Base-by-base conservation (phyloP, 2,797 vertebrate genomes). In the Helarctos malayanus region DNA sequence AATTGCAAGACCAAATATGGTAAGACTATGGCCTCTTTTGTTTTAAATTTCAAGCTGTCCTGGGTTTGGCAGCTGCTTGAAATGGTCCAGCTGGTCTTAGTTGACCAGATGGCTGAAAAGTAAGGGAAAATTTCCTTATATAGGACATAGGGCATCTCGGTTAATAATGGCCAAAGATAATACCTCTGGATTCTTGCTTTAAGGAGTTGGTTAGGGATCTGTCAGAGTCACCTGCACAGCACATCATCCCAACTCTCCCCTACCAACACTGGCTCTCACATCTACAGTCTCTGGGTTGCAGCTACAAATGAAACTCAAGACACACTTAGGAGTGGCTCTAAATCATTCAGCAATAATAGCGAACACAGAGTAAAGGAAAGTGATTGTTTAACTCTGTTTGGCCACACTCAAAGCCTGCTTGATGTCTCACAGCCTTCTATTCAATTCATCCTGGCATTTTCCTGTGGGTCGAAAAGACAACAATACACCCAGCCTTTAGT, bases 61-160 rank as follows among this genome's bases (percentile, higher is more conserved):
- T 97, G 65, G 35, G 35, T 85, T 94, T 96, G 96, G 83, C 91
- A 96, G 83, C 86, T 97, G 89, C 82, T 96, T 89, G 38, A 91
- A 96, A 95, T 94, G 79, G 84, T 93, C 96, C 96, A 96, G 95
- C 95, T 97, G 97, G 95, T 95, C 47, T 87, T 86, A 87, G 80
- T 94, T 97, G 91, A 91, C 79, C 97, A 97, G 95, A 97, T 97
- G 95, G 97, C 89, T 81, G 49, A 93, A 92, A 98, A 97, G 69
- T 91, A 87, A 96, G 65, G 35, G 21, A 57, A 27, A 68, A 5
- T 93, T 59, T 87, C 79, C 47, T 86, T 94, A 68, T 89, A 35
- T 73, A 82, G 63, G 69, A 98, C 95, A 93, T 81, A 89, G 80
- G 87, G 41, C 45, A 87, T 65, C 71, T 68, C 15, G 8, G 65